Evolutionary conservation across 2,113 vertebrate species (phyloP), one percentile per base, ranked within the genome.

Genomic region (Melanerpes formicivorus): DNA sequence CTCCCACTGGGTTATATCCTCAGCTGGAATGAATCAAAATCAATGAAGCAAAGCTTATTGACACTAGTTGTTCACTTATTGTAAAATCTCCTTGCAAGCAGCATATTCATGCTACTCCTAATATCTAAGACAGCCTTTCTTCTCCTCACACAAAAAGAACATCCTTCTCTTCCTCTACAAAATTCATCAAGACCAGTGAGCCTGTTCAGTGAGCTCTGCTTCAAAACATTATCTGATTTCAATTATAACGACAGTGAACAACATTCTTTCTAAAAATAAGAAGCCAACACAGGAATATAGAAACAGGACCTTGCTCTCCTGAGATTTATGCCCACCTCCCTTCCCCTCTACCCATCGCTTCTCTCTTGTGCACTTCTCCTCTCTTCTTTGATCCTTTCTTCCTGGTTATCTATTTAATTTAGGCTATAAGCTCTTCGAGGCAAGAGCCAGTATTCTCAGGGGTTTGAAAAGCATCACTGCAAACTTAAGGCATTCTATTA

Each of bases 371-470:
- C 46, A 7, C 50, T 90, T 83, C 27, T 66, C 70, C 26, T 55
- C 76, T 75, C 16, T 60, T 72, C 91, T 93, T 90, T 93, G 90
- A 92, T 88, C 58, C 69, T 80, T 84, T 88, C 80, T 91, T 92
- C 81, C 94, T 81, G 82, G 93, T 91, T 96, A 93, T 93, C 95
- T 87, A 14, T 88, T 92, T 90, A 80, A 92, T 87, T 94, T 94
- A 91, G 79, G 86, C 76, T 83, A 59, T 67, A 88, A 94, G 91
- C 85, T 91, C 76, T 96, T 62, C 3, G 26, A 94, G 85, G 76
- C 81, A 96, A 71, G 62, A 94, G 74, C 8, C 87, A 75, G 84
- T 85, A 92, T 90, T 96, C 94, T 92, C 88, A 71, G 64, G 84
- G 72, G 90, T 79, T 79, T 85, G 88, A 87, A 90, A 88, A 92